Percentiles rank a stretch among this genome's conserved stretches.
These are phyloP conservation scores for Stictonetta naevosa DNA, from an alignment of 2,113 vertebrate genomes.

Conservation along the genomic window DNA sequence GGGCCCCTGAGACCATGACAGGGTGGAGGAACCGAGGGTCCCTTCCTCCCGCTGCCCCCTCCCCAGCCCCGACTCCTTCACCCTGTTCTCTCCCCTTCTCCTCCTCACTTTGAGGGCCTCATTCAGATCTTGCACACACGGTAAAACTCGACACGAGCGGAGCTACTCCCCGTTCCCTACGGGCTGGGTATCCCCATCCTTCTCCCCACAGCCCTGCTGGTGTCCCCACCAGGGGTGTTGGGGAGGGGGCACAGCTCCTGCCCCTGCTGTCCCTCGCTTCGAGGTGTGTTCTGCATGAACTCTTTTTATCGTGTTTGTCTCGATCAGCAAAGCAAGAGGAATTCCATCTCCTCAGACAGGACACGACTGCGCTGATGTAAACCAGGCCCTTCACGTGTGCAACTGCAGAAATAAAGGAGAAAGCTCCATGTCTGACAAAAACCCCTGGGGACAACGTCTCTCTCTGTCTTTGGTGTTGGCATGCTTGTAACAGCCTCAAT, in stretches of 20 bases:
- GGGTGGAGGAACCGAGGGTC: background rate
- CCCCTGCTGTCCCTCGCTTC: background rate
- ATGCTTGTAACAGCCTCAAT: background rate
- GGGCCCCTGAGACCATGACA: background rate
- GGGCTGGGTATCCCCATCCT: background rate
- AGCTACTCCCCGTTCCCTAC: background rate
- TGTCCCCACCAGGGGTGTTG: accelerated
- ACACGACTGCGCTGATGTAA: slow-evolving; percentile 30
- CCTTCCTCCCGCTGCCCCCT: background rate
- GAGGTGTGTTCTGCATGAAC: background rate
- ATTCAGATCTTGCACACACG: background rate
- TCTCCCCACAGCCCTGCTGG: background rate
- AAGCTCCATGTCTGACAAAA: slow-evolving; percentile 49
- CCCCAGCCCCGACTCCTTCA: background rate
- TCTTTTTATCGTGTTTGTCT: slow-evolving; percentile 1
- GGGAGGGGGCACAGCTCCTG: background rate
- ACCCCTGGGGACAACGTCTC: background rate
- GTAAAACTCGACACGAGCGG: background rate
- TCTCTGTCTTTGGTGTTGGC: background rate
- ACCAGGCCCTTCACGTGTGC: slow-evolving; percentile 3
- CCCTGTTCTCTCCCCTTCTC: background rate
- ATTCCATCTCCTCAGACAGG: slow-evolving; percentile 24
- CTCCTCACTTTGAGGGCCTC: background rate
- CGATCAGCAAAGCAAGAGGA: slow-evolving; percentile 50
- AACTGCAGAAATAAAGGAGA: slow-evolving; percentile 70